phyloP scores from a whole-genome alignment of 2,113 vertebrate species.

The Phalacrocorax aristotelis region DNA sequence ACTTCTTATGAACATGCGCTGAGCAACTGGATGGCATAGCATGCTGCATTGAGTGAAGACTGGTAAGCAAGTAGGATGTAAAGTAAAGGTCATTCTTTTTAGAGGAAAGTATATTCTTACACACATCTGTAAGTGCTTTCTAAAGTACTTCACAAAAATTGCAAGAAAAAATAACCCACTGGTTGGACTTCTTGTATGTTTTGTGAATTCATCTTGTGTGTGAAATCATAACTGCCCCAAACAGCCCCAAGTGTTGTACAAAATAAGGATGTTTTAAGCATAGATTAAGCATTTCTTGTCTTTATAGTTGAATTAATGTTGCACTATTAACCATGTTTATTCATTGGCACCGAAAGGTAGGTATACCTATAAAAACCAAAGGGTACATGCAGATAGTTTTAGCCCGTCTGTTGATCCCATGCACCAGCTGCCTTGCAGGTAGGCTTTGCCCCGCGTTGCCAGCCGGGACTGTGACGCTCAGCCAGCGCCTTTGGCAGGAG shows the following conservation, averaged over 20 bases:
- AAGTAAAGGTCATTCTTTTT: background rate
- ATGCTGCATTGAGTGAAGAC: background rate
- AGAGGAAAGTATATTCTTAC: background rate
- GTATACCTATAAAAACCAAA: background rate
- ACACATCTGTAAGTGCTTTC: background rate
- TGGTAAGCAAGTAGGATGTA: background rate
- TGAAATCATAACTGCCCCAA: background rate
- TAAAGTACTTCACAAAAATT: background rate
- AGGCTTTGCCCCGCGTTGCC: rapidly evolving
- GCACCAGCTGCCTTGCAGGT: background rate
- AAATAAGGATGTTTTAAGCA: background rate
- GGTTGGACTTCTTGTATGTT: background rate
- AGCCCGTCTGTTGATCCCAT: background rate
- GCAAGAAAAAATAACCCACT: background rate
- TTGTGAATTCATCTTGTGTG: background rate
- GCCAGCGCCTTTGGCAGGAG: background rate
- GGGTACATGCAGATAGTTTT: background rate
- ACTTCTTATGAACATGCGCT: background rate
- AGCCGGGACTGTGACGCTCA: rapidly evolving
- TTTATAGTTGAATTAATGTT: background rate
- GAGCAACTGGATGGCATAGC: background rate
- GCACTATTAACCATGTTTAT: background rate
- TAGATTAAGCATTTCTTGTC: background rate
- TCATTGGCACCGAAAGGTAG: background rate
- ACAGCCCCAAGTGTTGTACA: background rate